A percentile compares a stretch with the other conserved stretches of the same genome.
Evolutionary conservation across 2,113 vertebrate species (phyloP).

Genomic region (Hippolais icterina): DNA sequence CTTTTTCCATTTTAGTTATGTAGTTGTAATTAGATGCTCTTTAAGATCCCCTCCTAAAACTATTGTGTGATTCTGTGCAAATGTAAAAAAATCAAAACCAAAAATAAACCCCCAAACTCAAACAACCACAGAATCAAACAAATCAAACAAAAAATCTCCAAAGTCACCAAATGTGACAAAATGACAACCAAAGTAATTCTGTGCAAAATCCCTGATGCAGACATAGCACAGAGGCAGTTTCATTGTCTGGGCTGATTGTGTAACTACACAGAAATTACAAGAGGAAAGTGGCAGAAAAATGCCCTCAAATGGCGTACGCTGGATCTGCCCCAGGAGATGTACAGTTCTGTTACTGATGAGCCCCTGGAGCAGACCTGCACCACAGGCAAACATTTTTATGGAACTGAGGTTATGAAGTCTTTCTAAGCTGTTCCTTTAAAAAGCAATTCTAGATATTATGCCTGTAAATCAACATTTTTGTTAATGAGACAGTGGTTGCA

Average conservation of each 20-base stretch:
- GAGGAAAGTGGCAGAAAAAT: not conserved
- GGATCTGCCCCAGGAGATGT: not conserved
- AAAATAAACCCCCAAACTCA: rapidly evolving
- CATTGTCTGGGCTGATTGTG: not conserved
- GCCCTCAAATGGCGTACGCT: not conserved
- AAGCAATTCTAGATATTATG: not conserved
- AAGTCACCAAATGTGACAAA: not conserved
- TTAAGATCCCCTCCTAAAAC: not conserved
- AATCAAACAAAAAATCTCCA: not conserved
- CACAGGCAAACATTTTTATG: not conserved
- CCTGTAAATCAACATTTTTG: slow-evolving; percentile 29
- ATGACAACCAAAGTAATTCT: not conserved
- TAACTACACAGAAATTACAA: not conserved
- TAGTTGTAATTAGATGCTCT: not conserved
- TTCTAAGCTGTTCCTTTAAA: not conserved
- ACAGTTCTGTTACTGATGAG: not conserved
- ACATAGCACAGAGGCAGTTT: not conserved
- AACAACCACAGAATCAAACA: not conserved
- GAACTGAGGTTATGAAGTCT: slow-evolving; percentile 1
- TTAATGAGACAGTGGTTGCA: not conserved
- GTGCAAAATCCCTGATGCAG: not conserved
- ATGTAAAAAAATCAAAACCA: not conserved
- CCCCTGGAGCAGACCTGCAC: not conserved
- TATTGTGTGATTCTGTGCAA: not conserved
- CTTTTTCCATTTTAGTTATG: not conserved